phyloP scores from a whole-genome alignment of 1,140 invertebrate genomes.

The Drosophila elegans region DNA sequence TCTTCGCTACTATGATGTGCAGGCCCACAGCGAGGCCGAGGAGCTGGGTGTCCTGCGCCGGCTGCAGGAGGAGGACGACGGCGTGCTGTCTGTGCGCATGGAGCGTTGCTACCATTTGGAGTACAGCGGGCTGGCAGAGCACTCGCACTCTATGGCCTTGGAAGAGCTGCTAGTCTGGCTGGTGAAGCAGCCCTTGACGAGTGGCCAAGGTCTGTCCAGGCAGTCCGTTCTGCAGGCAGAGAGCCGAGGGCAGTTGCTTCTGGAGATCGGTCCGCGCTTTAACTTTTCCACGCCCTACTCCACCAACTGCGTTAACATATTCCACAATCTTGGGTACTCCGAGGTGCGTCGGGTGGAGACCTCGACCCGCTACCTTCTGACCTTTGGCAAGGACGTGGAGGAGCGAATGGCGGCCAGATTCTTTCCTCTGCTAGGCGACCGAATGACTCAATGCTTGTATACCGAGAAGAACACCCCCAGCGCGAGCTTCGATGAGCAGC shows the following conservation, averaged over 20 bases:
- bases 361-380: constrained; percentile 92
- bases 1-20: constrained; percentile 62
- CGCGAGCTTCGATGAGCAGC: constrained; percentile 89
- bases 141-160: constrained; percentile 85
- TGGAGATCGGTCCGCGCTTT: constrained; percentile 92
- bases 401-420: constrained; percentile 86
- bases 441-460: constrained; percentile 91
- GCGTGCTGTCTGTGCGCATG: constrained; percentile 86
- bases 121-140: constrained; percentile 79
- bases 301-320: constrained; percentile 97
- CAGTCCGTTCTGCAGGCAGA: constrained; percentile 74
- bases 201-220: constrained; percentile 86
- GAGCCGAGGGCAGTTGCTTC: constrained; percentile 26
- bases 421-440: constrained; percentile 90
- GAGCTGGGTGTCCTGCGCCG: constrained; percentile 46
- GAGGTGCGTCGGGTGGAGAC: constrained; percentile 92
- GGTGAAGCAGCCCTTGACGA: constrained; percentile 87
- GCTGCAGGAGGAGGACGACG: constrained; percentile 27
- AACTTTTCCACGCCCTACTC: constrained; percentile 98
- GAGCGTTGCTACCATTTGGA: constrained; percentile 94
- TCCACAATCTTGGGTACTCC: constrained; percentile 91
- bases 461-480: constrained; percentile 89
- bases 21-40: constrained; percentile 52
- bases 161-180: constrained; percentile 90
- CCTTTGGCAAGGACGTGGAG: constrained; percentile 82